Evolutionary conservation across 2,797 vertebrate species (phyloP).

Genomic region (Sylvia borin): DNA sequence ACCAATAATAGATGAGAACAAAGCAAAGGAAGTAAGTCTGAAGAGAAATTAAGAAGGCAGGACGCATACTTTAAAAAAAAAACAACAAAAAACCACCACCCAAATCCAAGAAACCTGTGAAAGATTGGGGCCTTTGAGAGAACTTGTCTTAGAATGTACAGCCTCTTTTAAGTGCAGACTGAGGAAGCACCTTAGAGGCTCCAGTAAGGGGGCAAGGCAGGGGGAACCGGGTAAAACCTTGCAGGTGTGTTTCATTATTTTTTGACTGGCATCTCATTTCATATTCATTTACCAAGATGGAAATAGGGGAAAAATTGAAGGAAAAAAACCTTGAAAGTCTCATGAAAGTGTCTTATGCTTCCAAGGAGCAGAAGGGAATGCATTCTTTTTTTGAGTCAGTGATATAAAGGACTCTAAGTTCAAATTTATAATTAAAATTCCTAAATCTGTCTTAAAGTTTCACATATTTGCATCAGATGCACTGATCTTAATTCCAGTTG

Average conservation of each 20-base stretch:
- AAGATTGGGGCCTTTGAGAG: background rate
- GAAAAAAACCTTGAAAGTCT: background rate
- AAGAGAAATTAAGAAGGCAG: background rate
- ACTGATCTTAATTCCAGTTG: background rate
- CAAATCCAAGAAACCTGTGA: background rate
- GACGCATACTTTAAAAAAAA: too few relatives aligned
- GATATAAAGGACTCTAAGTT: background rate
- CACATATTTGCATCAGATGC: background rate
- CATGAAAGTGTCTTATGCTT: background rate
- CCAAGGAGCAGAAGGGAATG: background rate
- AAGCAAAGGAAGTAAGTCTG: background rate
- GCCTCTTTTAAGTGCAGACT: background rate
- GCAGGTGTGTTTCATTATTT: background rate
- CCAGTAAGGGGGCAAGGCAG: background rate
- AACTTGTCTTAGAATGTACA: background rate
- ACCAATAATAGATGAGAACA: background rate
- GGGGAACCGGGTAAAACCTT: background rate
- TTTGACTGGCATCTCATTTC: background rate
- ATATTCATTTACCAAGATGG: background rate
- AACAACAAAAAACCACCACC: too few relatives aligned
- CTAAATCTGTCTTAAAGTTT: background rate
- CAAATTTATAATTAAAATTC: background rate
- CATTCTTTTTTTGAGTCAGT: background rate
- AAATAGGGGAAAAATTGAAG: accelerated
- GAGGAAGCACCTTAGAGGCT: background rate